Evolutionary conservation across 2,113 vertebrate genomes (phyloP).

Genomic region (Mystacornis crossleyi): DNA sequence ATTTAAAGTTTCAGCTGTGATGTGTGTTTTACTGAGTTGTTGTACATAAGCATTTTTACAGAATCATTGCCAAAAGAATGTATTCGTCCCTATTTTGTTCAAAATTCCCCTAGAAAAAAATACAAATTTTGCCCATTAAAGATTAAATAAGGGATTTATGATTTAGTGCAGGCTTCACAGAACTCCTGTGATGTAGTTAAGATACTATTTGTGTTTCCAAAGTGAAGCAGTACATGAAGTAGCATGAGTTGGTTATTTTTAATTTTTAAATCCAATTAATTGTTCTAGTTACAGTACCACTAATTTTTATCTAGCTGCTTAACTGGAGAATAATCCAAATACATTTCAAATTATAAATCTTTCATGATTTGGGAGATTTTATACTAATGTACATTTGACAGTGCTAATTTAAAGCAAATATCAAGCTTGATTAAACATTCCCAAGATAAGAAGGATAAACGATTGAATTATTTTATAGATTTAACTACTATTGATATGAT

Average conservation of each 20-base stretch:
- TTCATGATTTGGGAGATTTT: slow-evolving; percentile 97
- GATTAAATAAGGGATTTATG: background rate
- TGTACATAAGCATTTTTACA: background rate
- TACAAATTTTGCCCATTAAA: background rate
- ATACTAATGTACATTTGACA: slow-evolving; percentile 93
- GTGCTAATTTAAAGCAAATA: slow-evolving; percentile 99
- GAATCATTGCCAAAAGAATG: background rate
- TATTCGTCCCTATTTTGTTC: background rate
- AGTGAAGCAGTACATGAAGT: background rate
- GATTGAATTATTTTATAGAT: slow-evolving; percentile 92
- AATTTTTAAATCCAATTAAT: slow-evolving; percentile 71
- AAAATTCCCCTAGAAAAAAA: background rate
- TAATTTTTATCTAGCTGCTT: slow-evolving; percentile 86
- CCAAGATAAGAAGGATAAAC: slow-evolving; percentile 87
- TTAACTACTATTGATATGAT: slow-evolving; percentile 86
- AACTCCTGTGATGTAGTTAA: background rate
- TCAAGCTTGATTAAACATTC: slow-evolving; percentile 94
- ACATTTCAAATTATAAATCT: slow-evolving; percentile 96
- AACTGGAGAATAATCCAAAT: slow-evolving; percentile 92
- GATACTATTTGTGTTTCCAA: background rate
- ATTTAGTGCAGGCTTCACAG: background rate
- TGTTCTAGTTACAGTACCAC: slow-evolving; percentile 74
- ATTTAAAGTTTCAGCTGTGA: background rate
- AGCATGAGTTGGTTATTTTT: slow-evolving; percentile 14
- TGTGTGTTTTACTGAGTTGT: background rate